These are phyloP conservation scores for Ataeniobius toweri DNA, from an alignment of 2,797 vertebrate genomes.

Conservation along the genomic window DNA sequence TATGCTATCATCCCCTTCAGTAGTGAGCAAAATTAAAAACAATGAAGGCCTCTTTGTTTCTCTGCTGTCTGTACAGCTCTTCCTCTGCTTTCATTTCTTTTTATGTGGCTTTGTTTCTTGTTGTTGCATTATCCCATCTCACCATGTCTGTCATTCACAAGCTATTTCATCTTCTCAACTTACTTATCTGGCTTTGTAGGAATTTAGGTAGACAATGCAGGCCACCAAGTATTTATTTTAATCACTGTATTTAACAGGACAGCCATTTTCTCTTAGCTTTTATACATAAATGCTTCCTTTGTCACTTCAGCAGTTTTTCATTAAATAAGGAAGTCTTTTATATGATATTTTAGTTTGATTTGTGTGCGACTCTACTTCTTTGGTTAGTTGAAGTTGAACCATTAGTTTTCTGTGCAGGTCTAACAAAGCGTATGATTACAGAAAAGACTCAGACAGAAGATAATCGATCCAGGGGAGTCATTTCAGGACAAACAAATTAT, in stretches of 20 bases:
- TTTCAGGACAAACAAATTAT: conserved; percentile 32
- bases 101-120: conserved; percentile 27
- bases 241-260: conserved; percentile 13
- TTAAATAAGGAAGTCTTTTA: background rate
- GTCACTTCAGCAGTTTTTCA: background rate
- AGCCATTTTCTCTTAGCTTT: background rate
- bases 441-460: conserved; percentile 17
- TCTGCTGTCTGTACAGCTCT: conserved; percentile 14
- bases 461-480: conserved; percentile 18
- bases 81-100: conserved; percentile 39
- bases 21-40: conserved; percentile 55
- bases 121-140: conserved; percentile 25
- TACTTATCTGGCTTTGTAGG: conserved; percentile 32
- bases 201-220: conserved; percentile 19
- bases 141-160: conserved; percentile 16
- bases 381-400: conserved; percentile 3
- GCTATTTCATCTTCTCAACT: conserved; percentile 32
- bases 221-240: conserved; percentile 17
- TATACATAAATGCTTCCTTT: background rate
- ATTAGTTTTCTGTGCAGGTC: conserved; percentile 20
- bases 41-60: conserved; percentile 59
- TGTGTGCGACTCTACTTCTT: background rate
- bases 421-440: conserved; percentile 34
- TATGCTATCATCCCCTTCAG: conserved; percentile 73
- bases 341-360: conserved; percentile 1